Percentiles rank a stretch among this genome's conserved stretches.
Evolutionary conservation across 2,797 vertebrate species (phyloP).

Genomic region (Clarias fuscus): DNA sequence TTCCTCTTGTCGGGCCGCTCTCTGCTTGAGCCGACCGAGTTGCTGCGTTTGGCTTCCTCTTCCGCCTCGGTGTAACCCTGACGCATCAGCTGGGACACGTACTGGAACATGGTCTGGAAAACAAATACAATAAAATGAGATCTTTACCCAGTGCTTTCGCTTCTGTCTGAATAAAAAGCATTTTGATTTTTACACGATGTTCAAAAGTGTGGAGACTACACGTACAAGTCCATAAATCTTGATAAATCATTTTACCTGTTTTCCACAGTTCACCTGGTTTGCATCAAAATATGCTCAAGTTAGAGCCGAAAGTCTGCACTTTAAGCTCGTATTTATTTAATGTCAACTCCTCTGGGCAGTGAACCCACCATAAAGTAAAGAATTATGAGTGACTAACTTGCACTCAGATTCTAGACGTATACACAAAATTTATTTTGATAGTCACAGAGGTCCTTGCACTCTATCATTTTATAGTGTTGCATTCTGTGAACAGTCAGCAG

Average conservation of each 20-base stretch:
- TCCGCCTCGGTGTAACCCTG: constrained; percentile 72
- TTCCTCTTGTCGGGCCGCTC: constrained; percentile 71
- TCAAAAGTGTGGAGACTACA: not conserved
- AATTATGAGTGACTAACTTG: not conserved
- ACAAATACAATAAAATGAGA: not conserved
- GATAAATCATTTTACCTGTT: not conserved
- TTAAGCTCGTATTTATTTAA: not conserved
- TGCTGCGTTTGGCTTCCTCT: constrained; percentile 55
- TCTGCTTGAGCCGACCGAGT: constrained; percentile 58
- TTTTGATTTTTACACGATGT: not conserved
- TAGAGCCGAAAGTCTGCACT: not conserved
- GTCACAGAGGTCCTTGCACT: no score
- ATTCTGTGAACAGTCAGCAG: not conserved
- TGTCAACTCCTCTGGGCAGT: not conserved
- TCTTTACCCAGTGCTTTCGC: not conserved
- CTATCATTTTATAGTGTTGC: not conserved
- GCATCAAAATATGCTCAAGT: not conserved
- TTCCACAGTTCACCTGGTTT: not conserved
- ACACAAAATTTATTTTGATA: not conserved
- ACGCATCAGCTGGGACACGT: constrained; percentile 73
- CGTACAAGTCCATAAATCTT: not conserved
- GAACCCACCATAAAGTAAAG: no score
- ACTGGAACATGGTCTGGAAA: constrained; percentile 74
- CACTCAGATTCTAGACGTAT: no score
- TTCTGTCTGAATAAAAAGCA: no score